Percentiles rank a stretch among this genome's conserved stretches.
Conservation (phyloP, 92 coral and sea anemone genomes). For the Siderastrea radians region DNA sequence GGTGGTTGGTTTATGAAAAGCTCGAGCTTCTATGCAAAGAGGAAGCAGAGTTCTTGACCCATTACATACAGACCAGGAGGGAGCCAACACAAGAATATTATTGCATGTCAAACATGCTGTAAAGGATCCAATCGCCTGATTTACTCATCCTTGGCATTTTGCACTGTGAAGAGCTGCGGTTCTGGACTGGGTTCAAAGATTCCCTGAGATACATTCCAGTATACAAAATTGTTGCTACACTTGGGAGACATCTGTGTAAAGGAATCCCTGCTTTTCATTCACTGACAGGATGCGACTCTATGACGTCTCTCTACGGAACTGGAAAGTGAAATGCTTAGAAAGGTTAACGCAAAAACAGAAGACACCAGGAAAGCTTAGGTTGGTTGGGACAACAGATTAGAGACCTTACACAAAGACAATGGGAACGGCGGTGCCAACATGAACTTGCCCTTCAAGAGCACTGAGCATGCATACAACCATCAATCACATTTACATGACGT, state of each 20-base stretch:
- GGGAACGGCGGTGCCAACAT: too few relatives aligned
- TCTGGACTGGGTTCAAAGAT: neutral
- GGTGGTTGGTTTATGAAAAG: too few relatives aligned
- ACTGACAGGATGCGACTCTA: slow-evolving; percentile 13
- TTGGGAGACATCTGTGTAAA: neutral
- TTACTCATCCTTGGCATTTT: neutral
- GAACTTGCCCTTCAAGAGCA: too few relatives aligned
- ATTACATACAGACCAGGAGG: neutral
- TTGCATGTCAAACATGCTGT: too few relatives aligned
- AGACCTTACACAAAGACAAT: too few relatives aligned
- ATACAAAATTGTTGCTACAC: neutral
- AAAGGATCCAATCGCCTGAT: neutral
- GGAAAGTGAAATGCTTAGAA: slow-evolving; percentile 1
- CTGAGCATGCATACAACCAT: too few relatives aligned
- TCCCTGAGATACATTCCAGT: neutral
- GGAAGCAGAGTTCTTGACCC: too few relatives aligned
- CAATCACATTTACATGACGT: too few relatives aligned
- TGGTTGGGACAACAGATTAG: too few relatives aligned
- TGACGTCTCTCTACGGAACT: neutral
- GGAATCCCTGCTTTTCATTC: neutral
- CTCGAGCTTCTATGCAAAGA: too few relatives aligned
- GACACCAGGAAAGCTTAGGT: too few relatives aligned
- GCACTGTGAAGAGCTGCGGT: neutral
- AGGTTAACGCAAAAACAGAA: neutral
- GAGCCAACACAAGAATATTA: neutral